Percentiles rank a stretch among this genome's conserved stretches.
These are phyloP conservation scores for Melipona beecheii DNA, from an alignment of 2,888 invertebrate genomes.

Conservation along the genomic window DNA sequence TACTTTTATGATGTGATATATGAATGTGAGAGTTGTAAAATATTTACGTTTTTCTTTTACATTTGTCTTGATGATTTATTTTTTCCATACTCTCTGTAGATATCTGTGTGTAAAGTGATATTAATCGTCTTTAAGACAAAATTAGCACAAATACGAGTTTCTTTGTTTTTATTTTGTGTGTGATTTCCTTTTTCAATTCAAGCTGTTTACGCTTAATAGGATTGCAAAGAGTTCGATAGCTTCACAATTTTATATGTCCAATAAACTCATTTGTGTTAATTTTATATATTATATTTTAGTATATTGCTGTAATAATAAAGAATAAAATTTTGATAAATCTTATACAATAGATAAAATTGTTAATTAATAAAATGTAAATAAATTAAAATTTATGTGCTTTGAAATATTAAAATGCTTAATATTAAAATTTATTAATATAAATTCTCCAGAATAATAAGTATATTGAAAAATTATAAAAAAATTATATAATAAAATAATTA, in stretches of 20 bases:
- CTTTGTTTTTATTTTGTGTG: neutral
- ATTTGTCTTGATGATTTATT: constrained; percentile 37
- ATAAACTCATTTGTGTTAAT: neutral
- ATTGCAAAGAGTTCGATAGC: neutral
- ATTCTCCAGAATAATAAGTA: neutral
- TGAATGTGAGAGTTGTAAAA: constrained; percentile 60
- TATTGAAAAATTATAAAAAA: neutral
- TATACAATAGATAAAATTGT: neutral
- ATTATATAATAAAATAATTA: too few species aligned
- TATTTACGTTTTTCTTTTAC: constrained; percentile 41
- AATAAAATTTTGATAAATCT: neutral
- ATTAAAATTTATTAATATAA: too few species aligned
- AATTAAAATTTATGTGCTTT: neutral
- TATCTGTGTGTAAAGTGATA: constrained; percentile 8
- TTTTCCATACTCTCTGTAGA: constrained; percentile 19
- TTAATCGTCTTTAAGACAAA: constrained; percentile 1
- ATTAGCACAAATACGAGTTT: constrained; percentile 5
- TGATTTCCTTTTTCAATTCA: neutral
- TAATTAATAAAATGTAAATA: neutral
- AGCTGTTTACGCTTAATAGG: neutral
- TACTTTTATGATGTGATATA: constrained; percentile 69
- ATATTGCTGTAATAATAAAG: neutral
- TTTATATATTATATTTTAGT: neutral
- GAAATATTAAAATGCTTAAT: too few species aligned
- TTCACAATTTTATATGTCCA: neutral